Conservation (phyloP, 2,113 vertebrate genomes). For the Aptenodytes forsteri region DNA sequence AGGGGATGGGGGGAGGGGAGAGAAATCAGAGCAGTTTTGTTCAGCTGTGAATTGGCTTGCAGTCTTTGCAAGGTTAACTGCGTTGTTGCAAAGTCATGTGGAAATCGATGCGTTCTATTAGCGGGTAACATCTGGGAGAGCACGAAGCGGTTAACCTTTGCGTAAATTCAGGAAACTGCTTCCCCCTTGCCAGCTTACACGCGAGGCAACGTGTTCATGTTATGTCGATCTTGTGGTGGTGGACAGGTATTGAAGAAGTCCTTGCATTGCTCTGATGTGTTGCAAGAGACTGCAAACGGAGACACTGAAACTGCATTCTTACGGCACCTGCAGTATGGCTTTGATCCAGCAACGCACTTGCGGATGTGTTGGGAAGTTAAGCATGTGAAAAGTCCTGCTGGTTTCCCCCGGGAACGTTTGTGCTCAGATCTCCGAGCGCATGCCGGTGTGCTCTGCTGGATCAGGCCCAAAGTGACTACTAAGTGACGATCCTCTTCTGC, state of each 20-base stretch:
- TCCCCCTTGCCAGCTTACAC: neutral
- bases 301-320: constrained; percentile 54
- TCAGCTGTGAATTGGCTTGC: constrained; percentile 52
- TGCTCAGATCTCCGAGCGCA: neutral
- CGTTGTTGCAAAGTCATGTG: neutral
- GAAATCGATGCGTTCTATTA: neutral
- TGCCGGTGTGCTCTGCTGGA: constrained; percentile 14
- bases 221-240: neutral
- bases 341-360: constrained; percentile 10
- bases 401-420: neutral
- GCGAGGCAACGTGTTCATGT: neutral
- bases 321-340: constrained; percentile 5
- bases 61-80: constrained; percentile 20
- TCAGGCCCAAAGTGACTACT: constrained; percentile 55
- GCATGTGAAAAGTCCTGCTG: neutral
- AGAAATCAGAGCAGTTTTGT: constrained; percentile 12
- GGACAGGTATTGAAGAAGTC: neutral
- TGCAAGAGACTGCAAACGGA: constrained; percentile 29
- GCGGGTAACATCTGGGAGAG: neutral
- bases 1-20: neutral
- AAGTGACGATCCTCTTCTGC: constrained; percentile 36
- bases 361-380: neutral
- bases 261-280: neutral
- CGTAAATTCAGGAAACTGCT: neutral
- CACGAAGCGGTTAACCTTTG: neutral